Evolutionary conservation across 2,113 vertebrate genomes (phyloP), one percentile per base, ranked within the genome.

Genomic region (Microtus montanus): DNA sequence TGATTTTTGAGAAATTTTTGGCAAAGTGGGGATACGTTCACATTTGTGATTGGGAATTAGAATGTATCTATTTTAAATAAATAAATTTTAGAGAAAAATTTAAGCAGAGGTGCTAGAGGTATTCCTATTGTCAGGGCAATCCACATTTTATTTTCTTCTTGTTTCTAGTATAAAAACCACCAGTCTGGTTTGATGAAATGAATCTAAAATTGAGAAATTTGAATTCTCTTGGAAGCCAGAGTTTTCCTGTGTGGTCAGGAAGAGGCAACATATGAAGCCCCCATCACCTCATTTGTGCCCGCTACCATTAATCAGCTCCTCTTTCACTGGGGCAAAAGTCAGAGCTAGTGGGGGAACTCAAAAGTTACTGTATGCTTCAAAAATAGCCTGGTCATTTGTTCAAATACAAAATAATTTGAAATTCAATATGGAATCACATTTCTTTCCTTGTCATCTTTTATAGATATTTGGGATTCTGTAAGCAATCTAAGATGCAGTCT

Each of bases 311-410:
- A 74, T 68, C 35, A n/a, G 96, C 97, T 95, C 85, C 78, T 87
- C 96, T 79, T 54, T 93, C 94, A 71, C 77, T 95, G 47, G 77
- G 74, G 87, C 58, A 96, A 79, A 98, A 98, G 63, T 83, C 91
- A 77, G 61, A 87, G 82, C 87, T 96, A 93, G 83, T 80, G 94
- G 97, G 97, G 96, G 95, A 90, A 78, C 95, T 96, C 77, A 96
- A 91, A 97, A 94, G 83, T 94, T 96, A 52, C 22, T 97, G 96
- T 96, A 95, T 93, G 44, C 93, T 97, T 97, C 38, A 90, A 95
- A 97, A 96, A 93, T 30, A 41, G 77, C 92, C 52, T 5, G 19
- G 68, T 94, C 90, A 95, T 95, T 98, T 96, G 89, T 33, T 63
- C 89, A 97, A 97, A 96, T 94, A 82, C 35, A 94, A 97, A 68